These are phyloP conservation scores for Acipenser ruthenus DNA, from an alignment of 2,797 vertebrate genomes.

Conservation along the genomic window DNA sequence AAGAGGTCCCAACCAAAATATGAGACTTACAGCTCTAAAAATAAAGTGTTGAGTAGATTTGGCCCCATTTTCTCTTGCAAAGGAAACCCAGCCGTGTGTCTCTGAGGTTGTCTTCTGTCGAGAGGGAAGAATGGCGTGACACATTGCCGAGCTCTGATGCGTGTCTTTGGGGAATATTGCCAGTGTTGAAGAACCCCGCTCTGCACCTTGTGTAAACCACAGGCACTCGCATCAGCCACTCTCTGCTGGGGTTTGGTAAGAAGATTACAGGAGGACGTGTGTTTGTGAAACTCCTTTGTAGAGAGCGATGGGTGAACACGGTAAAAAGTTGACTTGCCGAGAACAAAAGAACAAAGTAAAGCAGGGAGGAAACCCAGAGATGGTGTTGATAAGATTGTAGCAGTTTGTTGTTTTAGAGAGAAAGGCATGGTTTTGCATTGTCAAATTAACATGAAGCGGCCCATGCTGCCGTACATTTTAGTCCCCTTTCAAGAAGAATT, in stretches of 20 bases:
- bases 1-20: too few species aligned
- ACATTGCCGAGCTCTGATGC: not conserved
- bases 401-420: not conserved
- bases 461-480: too few species aligned
- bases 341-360: not conserved
- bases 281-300: not conserved
- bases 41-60: too few species aligned
- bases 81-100: not conserved
- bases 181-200: not conserved
- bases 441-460: not conserved
- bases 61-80: not conserved
- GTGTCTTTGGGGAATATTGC: not conserved
- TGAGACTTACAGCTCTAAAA: too few species aligned
- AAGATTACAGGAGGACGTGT: not conserved
- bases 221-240: not conserved
- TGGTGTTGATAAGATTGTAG: not conserved
- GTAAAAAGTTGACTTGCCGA: not conserved
- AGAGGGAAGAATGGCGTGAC: not conserved
- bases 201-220: not conserved
- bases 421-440: not conserved
- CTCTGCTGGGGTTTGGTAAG: not conserved
- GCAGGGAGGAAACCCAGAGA: not conserved
- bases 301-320: not conserved
- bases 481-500: too few species aligned
- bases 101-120: not conserved